phyloP scores from a whole-genome alignment of 1,140 invertebrate species.

The Macrotrachela quadricornifera region DNA sequence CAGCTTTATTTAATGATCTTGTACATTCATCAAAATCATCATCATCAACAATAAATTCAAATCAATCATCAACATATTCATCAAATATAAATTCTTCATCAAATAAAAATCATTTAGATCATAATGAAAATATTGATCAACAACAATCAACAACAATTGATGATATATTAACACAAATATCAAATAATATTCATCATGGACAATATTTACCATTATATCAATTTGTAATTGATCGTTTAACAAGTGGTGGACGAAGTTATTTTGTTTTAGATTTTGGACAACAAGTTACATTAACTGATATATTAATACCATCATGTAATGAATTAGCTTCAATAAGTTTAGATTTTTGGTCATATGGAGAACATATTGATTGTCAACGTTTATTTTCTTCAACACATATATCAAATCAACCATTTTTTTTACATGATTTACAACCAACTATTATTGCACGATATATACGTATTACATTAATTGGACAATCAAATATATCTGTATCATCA shows the following conservation, averaged over 20 bases:
- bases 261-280: conserved; percentile 74
- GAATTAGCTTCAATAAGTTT: conserved; percentile 65
- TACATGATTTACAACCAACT: conserved; percentile 65
- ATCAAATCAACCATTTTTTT: conserved; percentile 51
- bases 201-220: too few species aligned
- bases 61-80: too few species aligned
- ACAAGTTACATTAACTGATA: conserved; percentile 57
- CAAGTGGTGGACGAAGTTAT: conserved; percentile 54
- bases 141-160: too few species aligned
- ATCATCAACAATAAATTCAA: too few species aligned
- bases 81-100: too few species aligned
- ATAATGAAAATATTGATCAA: too few species aligned
- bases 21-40: too few species aligned
- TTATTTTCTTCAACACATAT: conserved; percentile 68
- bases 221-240: conserved; percentile 49
- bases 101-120: too few species aligned
- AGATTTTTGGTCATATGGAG: conserved; percentile 57
- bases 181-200: too few species aligned
- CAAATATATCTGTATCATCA: conserved; percentile 1
- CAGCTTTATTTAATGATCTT: too few species aligned
- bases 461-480: conserved; percentile 31
- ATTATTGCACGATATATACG: conserved; percentile 67
- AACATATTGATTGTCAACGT: conserved; percentile 56
- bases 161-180: too few species aligned
- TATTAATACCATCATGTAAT: conserved; percentile 60